Conservation (phyloP, 2,888 invertebrate genomes). For the Diaperis boleti region DNA sequence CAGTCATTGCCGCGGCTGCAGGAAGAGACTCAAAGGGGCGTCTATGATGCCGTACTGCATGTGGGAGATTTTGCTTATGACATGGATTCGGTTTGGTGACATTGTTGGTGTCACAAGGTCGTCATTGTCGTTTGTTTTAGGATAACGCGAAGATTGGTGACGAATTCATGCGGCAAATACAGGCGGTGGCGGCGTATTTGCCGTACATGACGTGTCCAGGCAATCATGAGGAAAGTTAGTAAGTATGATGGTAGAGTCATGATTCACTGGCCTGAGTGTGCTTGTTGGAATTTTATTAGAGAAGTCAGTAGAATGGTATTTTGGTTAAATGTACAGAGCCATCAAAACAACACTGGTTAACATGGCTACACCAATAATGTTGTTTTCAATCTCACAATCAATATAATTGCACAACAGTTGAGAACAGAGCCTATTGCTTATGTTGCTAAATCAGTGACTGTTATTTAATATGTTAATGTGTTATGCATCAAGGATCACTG, state of each 20-base stretch:
- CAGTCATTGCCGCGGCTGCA: conserved; percentile 87
- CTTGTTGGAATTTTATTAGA: too few species aligned
- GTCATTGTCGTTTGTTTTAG: conserved; percentile 54
- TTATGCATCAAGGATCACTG: too few species aligned
- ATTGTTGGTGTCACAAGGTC: not conserved
- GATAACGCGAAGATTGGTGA: conserved; percentile 88
- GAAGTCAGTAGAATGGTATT: too few species aligned
- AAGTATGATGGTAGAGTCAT: conserved; percentile 57
- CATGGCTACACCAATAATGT: too few species aligned
- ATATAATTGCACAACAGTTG: too few species aligned
- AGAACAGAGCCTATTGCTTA: too few species aligned
- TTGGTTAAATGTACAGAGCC: too few species aligned
- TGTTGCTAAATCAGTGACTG: too few species aligned
- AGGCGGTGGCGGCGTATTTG: conserved; percentile 88
- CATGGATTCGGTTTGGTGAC: conserved; percentile 76
- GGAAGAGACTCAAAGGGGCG: conserved; percentile 81
- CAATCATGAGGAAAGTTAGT: conserved; percentile 90
- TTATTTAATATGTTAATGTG: too few species aligned
- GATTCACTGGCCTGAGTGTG: too few species aligned
- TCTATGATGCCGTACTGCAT: conserved; percentile 90
- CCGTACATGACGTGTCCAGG: conserved; percentile 96
- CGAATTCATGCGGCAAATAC: conserved; percentile 92
- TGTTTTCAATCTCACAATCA: too few species aligned
- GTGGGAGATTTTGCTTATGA: conserved; percentile 97
- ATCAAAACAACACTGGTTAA: too few species aligned